These are phyloP conservation scores for Crotalus tigris DNA, from an alignment of 2,113 vertebrate species.

Conservation along the genomic window DNA sequence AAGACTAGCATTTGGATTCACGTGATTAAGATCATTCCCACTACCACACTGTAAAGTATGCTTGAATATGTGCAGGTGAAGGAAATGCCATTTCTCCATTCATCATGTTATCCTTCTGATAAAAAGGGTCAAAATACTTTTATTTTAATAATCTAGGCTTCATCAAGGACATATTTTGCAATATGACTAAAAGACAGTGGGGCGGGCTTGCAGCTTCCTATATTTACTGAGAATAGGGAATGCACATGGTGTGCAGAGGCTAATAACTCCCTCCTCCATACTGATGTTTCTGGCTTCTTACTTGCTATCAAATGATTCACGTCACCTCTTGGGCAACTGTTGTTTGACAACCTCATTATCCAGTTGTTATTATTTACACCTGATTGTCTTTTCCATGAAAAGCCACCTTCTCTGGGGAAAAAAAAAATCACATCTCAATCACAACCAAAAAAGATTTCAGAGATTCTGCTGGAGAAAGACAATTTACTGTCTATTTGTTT, in stretches of 20 bases:
- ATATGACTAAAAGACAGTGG: slow-evolving; percentile 1
- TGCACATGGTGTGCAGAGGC: background rate
- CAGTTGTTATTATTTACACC: slow-evolving; percentile 4
- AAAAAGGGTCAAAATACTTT: background rate
- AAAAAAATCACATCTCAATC: slow-evolving; percentile 11
- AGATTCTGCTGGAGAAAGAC: background rate
- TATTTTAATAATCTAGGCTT: slow-evolving; percentile 19
- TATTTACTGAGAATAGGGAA: slow-evolving; percentile 25
- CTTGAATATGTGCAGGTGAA: slow-evolving; percentile 11
- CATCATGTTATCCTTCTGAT: background rate
- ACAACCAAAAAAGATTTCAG: slow-evolving; percentile 2
- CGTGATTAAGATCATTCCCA: slow-evolving; percentile 13
- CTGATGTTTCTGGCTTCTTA: background rate
- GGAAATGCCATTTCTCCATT: background rate
- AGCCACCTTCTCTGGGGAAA: background rate
- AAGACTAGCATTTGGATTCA: slow-evolving; percentile 34
- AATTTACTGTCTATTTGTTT: background rate
- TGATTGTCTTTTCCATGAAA: background rate
- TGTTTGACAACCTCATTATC: background rate
- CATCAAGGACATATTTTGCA: background rate
- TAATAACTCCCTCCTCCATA: slow-evolving; percentile 14
- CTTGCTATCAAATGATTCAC: background rate
- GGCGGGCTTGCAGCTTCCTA: background rate
- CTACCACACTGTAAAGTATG: background rate
- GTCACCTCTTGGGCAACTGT: background rate